phyloP scores from a whole-genome alignment of 2,113 vertebrate species.

The Spea bombifrons region DNA sequence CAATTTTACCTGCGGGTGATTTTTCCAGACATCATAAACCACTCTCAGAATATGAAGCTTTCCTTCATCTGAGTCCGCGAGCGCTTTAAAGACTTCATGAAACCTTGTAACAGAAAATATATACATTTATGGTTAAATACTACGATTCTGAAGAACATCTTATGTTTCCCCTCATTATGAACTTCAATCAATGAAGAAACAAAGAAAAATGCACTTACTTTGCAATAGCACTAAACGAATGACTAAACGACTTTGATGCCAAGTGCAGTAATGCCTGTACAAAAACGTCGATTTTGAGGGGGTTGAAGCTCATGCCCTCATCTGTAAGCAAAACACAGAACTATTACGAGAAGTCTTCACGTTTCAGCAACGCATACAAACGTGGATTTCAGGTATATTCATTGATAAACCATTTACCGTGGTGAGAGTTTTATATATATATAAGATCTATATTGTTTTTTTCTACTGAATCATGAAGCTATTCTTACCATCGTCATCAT shows the following conservation, averaged over 20 bases:
- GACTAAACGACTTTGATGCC: conserved; percentile 95
- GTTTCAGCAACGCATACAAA: no score
- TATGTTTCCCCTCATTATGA: no score
- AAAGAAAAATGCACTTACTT: conserved; percentile 75
- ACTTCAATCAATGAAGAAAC: background rate
- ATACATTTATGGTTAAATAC: no score
- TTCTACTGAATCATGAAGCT: background rate
- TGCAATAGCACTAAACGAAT: conserved; percentile 95
- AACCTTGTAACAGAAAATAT: conserved; percentile 71
- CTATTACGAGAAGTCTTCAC: background rate
- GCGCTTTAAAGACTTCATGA: conserved; percentile 89
- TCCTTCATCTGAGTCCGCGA: conserved; percentile 92
- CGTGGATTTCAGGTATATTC: no score
- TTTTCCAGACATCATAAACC: conserved; percentile 90
- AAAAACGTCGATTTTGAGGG: conserved; percentile 96
- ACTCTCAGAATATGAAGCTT: conserved; percentile 92
- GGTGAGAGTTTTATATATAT: no score
- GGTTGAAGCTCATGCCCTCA: conserved; percentile 92
- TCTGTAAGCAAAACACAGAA: conserved; percentile 67
- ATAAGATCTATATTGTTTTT: no score
- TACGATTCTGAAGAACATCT: no score
- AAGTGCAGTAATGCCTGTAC: conserved; percentile 90
- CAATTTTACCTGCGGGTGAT: conserved; percentile 86
- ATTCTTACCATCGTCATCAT: conserved; percentile 85
- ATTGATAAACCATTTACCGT: no score